phyloP scores from a whole-genome alignment of 2,113 vertebrate species.

The Poecilia latipinna region DNA sequence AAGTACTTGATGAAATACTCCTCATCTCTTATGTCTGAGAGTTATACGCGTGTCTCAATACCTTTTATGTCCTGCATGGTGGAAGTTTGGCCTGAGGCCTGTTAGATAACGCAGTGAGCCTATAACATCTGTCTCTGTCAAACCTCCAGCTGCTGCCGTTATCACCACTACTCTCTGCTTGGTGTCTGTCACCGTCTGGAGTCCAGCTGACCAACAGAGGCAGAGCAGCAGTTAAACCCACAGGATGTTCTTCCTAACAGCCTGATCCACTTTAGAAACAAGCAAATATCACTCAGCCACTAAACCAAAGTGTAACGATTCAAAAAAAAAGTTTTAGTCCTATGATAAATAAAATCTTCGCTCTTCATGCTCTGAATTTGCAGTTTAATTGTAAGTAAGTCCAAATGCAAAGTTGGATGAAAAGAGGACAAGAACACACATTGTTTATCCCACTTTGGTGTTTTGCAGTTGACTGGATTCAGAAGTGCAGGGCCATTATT shows the following conservation, averaged over 20 bases:
- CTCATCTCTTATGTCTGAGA: neutral
- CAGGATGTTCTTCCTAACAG: neutral
- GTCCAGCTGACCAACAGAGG: slow-evolving; percentile 23
- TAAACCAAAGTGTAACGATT: neutral
- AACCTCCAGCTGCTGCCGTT: slow-evolving; percentile 34
- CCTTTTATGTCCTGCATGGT: slow-evolving; percentile 37
- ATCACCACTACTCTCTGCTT: slow-evolving; percentile 5
- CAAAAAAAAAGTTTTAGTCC: neutral
- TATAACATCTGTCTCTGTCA: slow-evolving; percentile 55
- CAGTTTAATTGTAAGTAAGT: neutral
- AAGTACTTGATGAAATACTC: too few relatives aligned
- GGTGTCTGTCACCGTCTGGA: slow-evolving; percentile 38
- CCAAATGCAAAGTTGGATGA: neutral
- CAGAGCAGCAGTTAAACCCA: slow-evolving; percentile 2
- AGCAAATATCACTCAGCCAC: neutral
- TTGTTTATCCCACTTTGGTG: slow-evolving; percentile 19
- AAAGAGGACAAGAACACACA: neutral
- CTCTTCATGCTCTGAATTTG: neutral
- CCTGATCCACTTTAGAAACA: neutral
- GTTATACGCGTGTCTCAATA: slow-evolving; percentile 23
- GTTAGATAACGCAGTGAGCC: slow-evolving; percentile 51
- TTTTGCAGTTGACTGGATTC: slow-evolving; percentile 1
- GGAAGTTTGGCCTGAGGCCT: slow-evolving; percentile 49
- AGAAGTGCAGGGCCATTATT: slow-evolving; percentile 50
- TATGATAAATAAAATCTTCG: neutral